Evolutionary conservation across 2,113 vertebrate species (phyloP), one percentile per base, ranked within the genome.

Genomic region (Percina caprodes): DNA sequence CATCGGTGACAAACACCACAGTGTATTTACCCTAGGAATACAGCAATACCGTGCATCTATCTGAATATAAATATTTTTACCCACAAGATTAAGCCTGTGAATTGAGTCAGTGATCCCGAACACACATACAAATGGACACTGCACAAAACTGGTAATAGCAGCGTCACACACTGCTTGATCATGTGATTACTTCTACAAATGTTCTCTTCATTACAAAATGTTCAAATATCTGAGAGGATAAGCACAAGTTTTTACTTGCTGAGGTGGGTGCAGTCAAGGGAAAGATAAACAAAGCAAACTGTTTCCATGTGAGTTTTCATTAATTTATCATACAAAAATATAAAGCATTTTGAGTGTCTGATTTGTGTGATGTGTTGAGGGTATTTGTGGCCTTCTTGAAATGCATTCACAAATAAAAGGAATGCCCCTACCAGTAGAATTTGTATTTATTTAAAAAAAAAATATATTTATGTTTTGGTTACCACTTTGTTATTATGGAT

Each of bases 41-140:
- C 5, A 30, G n/a, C 15, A 48, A 33, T 4, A 15, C 5, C 0
- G 18, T 45, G 35, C 35, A 46, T 79, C 23, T 35, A 23, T 71
- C 59, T 46, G 10, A 74, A 74, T n/a, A 54, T n/a, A 66, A 67
- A 59, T 33, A 74, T 3, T 48, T 7, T 30, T 48, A 39, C 45
- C 59, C 1, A 42, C 59, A 58, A 39, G 51, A 21, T 2, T 24
- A 21, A 77, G 42, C 26, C 26, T 68, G 54, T 12, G n/a, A 71
- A 71, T 19, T 55, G 21, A 54, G 35, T 19, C 48, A 48, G 10
- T 23, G 14, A 63, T 10, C 54, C 48, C 14, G 55, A 79, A 65
- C 59, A 46, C 24, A 65, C 19, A 46, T 23, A 24, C 49, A 56
- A 39, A 33, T 12, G n/a, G 11, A 70, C 8, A 39, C 2, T 8